Conservation (phyloP, 2,888 invertebrate species). For the Teleiodes luculella region DNA sequence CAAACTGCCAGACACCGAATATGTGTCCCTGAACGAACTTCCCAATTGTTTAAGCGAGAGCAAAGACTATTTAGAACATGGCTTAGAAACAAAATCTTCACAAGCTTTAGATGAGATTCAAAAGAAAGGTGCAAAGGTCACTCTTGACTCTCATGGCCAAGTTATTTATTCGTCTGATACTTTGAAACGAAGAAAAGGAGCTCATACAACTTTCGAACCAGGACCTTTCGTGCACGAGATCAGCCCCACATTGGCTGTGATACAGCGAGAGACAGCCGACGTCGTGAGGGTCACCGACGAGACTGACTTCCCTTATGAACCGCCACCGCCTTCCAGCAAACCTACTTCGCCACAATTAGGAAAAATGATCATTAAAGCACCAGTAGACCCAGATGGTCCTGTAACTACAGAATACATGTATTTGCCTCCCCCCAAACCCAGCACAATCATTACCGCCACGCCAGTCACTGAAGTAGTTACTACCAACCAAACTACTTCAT, state of each 20-base stretch:
- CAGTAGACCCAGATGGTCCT: constrained; percentile 61
- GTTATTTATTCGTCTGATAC: constrained; percentile 93
- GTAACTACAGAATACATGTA: constrained; percentile 78
- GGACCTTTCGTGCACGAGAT: constrained; percentile 89
- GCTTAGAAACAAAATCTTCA: constrained; percentile 49
- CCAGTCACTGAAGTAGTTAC: constrained; percentile 57
- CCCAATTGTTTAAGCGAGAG: constrained; percentile 75
- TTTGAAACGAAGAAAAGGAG: constrained; percentile 86
- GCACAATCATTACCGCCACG: constrained; percentile 81
- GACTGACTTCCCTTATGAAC: constrained; percentile 69
- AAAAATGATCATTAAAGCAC: constrained; percentile 81
- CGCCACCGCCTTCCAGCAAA: constrained; percentile 57
- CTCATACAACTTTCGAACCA: constrained; percentile 92
- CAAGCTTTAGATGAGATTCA: constrained; percentile 62
- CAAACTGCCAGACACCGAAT: constrained; percentile 83
- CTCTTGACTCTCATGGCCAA: constrained; percentile 91
- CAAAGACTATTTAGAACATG: constrained; percentile 64
- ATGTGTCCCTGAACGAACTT: constrained; percentile 88
- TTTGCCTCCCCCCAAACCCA: constrained; percentile 76
- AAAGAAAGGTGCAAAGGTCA: constrained; percentile 86
- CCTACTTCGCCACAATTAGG: constrained; percentile 82
- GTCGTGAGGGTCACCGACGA: constrained; percentile 63
- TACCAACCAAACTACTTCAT: constrained; percentile 39
- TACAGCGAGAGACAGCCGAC: constrained; percentile 64
- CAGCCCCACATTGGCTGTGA: constrained; percentile 56